Base-by-base conservation (phyloP, 2,797 vertebrate genomes). In the Aplochiton taeniatus region DNA sequence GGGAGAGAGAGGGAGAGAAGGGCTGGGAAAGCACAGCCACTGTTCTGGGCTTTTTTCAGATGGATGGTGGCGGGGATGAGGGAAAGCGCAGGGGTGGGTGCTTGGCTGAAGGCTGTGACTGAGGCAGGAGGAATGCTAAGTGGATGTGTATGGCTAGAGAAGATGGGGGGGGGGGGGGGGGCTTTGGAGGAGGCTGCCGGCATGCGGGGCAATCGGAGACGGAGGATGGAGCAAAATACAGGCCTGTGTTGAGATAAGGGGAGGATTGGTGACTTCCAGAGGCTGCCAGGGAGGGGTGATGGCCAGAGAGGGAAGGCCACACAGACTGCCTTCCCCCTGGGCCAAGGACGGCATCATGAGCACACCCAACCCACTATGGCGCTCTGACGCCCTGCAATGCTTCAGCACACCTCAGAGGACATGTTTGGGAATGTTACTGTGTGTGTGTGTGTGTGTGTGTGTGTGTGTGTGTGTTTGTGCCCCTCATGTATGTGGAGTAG, bases 291-390 rank as follows among this genome's bases (percentile, higher is more conserved):
- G 31, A 31, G 31, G 31, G 31, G 31, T 3, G 31, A 31, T 31
- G 31, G 31, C 31, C 31, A 6, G 31, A 3, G 31, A 31, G 6
- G 31, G 31, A 31, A 31, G 31, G 31, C 31, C 31, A 31, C 31
- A 52, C n/a, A 9, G 59, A 63, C 67, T 45, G 68, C 56, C 64
- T 68, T 66, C 65, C 64, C 49, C 65, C 65, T 59, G 56, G 58
- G 55, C 57, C 80, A 72, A 77, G 59, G 49, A 71, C 73, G 50
- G 63, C 42, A 61, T 56, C 64, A 66, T 10, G 13, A 48, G 42
- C 60, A 61, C 11, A 55, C 48, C n/a, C 10, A 52, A 55, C 66
- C 61, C 18, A 41, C 62, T 54, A 62, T 66, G 61, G 50, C 47
- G 46, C 69, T 61, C 14, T 12, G 58, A 61, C 48, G 65, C 43